These are phyloP conservation scores for Cervus canadensis DNA, from an alignment of 2,113 vertebrate genomes.

Conservation along the genomic window DNA sequence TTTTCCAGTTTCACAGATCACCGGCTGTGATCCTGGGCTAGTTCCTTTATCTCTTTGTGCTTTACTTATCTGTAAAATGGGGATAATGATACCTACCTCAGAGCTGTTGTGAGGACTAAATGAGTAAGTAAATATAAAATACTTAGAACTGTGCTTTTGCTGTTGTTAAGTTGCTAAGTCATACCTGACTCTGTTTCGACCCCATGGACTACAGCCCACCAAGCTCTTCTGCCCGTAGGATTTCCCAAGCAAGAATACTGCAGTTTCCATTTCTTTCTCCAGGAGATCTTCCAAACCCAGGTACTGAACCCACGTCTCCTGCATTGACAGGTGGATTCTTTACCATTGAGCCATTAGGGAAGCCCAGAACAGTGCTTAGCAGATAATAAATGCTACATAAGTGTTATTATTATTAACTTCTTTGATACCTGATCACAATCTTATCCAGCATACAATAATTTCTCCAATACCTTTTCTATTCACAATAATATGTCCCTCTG, in stretches of 20 bases:
- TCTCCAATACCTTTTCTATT: conserved; percentile 11
- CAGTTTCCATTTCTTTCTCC: not conserved
- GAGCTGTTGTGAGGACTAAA: not conserved
- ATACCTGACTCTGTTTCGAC: not conserved
- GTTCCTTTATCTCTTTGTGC: not conserved
- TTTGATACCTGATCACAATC: not conserved
- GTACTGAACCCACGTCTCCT: not conserved
- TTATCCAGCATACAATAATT: not conserved
- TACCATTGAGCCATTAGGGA: not conserved
- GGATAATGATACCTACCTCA: not conserved
- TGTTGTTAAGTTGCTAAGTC: not conserved
- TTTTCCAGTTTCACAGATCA: not conserved
- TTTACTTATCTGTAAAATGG: not conserved
- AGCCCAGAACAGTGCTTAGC: not conserved
- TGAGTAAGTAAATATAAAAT: not conserved
- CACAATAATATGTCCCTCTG: not conserved
- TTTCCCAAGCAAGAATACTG: not conserved
- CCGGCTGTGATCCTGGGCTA: not conserved
- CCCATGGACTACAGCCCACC: not conserved
- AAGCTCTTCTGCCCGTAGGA: not conserved
- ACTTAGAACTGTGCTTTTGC: not conserved
- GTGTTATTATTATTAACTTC: not conserved
- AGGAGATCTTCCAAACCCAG: not conserved
- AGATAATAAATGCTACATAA: not conserved
- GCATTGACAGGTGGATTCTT: not conserved